A percentile compares a stretch with the other conserved stretches of the same genome.
Evolutionary conservation across 92 coral and sea anemone genomes (phyloP).

Genomic region (Zoanthus solanderi): DNA sequence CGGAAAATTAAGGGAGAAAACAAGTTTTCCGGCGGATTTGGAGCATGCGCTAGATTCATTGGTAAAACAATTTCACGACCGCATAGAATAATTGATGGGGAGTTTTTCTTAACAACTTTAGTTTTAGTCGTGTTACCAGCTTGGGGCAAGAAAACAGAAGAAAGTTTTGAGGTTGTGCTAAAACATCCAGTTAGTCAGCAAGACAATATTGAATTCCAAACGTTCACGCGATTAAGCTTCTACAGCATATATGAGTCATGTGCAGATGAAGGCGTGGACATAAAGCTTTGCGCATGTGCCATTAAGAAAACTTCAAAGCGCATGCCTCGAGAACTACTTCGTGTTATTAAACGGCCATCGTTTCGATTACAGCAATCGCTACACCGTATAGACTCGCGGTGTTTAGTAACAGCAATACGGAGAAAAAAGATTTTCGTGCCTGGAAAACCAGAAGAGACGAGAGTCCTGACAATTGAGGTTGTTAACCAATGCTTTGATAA

Average conservation of each 20-base stretch:
- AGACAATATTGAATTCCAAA: conserved; percentile 63
- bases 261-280: conserved; percentile 81
- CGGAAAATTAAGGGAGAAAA: background rate
- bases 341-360: conserved; percentile 51
- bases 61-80: conserved; percentile 81
- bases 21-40: conserved; percentile 76
- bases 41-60: conserved; percentile 88
- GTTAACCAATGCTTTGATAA: conserved; percentile 67
- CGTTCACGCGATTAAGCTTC: conserved; percentile 78
- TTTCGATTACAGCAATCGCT: conserved; percentile 65
- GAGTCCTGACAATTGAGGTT: conserved; percentile 74
- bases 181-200: conserved; percentile 70
- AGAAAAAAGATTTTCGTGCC: conserved; percentile 49
- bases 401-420: conserved; percentile 63
- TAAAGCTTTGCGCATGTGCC: conserved; percentile 90
- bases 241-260: conserved; percentile 87
- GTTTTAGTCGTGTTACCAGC: conserved; percentile 80
- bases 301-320: conserved; percentile 16
- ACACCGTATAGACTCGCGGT: conserved; percentile 58
- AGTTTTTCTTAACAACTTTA: conserved; percentile 72
- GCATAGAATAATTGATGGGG: conserved; percentile 73
- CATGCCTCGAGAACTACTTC: conserved; percentile 35
- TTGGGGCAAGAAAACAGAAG: conserved; percentile 74
- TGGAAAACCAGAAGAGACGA: conserved; percentile 60
- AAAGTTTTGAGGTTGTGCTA: conserved; percentile 87